Percentiles rank a stretch among this genome's conserved stretches.
Conservation (phyloP, 2,113 vertebrate species). For the Sylvia atricapilla region DNA sequence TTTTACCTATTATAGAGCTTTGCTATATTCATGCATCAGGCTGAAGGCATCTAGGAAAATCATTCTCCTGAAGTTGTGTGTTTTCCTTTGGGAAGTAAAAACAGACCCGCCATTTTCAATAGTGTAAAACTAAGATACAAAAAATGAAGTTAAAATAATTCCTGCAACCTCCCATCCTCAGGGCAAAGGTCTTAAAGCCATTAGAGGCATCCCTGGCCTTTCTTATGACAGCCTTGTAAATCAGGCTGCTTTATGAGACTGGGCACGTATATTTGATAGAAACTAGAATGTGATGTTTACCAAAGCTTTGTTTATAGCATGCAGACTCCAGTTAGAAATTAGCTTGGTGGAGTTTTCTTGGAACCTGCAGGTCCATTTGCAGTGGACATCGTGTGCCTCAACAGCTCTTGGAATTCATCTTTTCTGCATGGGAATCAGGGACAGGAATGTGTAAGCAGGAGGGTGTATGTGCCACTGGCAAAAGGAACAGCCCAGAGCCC, state of each 20-base stretch:
- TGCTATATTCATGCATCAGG: not conserved
- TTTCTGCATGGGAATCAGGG: rapidly evolving
- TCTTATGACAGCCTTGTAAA: not conserved
- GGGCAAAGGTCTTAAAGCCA: not conserved
- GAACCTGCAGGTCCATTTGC: not conserved
- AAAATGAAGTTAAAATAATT: not conserved
- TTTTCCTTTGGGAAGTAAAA: not conserved
- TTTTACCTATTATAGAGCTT: not conserved
- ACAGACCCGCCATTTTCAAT: not conserved
- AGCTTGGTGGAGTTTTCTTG: not conserved
- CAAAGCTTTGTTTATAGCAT: not conserved
- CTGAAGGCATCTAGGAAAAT: not conserved
- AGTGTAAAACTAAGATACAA: not conserved
- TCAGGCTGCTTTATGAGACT: not conserved
- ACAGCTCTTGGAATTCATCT: not conserved
- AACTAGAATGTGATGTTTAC: not conserved
- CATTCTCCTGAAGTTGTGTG: not conserved
- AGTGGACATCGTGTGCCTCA: not conserved
- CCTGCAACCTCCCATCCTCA: not conserved
- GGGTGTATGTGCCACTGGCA: not conserved
- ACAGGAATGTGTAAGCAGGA: rapidly evolving
- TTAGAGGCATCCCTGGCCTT: not conserved
- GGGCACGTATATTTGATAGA: not conserved
- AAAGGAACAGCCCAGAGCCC: not conserved
- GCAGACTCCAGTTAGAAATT: not conserved